Evolutionary conservation across 53 echinoderm and acorn worm genomes (phyloP), one percentile per base, ranked within the genome.

Genomic region (Temnopleurus reevesii): DNA sequence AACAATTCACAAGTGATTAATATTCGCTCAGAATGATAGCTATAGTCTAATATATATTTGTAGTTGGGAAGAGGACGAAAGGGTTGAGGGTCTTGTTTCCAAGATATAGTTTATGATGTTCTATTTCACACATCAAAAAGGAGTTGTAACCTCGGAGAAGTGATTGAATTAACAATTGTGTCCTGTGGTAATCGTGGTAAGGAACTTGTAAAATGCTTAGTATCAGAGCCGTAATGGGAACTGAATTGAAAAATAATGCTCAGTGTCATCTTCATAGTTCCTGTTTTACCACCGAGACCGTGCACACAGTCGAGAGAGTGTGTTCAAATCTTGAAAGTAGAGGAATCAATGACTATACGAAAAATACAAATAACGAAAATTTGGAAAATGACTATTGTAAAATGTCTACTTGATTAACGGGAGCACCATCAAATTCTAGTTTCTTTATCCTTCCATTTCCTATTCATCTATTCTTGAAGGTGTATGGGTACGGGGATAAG

Each of bases 91-190:
- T 60, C 60, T n/a, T n/a, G n/a, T n/a, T n/a, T n/a, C n/a, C n/a
- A n/a, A 63, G 33, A 63, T 31, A 29, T 63, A 30, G 63, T 63
- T 63, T 33, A 63, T 13, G 30, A 3, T 28, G n/a, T 28, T n/a
- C 23, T 63, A 26, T 31, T 29, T 31, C 2, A 33, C 63, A 71
- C 21, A 36, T 71, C 41, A 3, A 71, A 71, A 8, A n/a, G 71
- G 41, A 21, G 71, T n/a, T 21, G 8, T 21, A 71, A 27, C 38
- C 71, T 71, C 71, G 71, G 36, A 38, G 2, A 41, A 6, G 26
- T 58, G 71, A 71, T 71, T 71, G 43, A 41, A 71, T 38, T 71
- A 71, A 71, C n/a, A 41, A 38, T 15, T n/a, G 65, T 17, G 33
- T 18, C 33, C 65, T 64, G 71, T 21, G 71, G 71, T 36, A 41